phyloP scores from a whole-genome alignment of 2,113 vertebrate species.

The Vidua macroura region DNA sequence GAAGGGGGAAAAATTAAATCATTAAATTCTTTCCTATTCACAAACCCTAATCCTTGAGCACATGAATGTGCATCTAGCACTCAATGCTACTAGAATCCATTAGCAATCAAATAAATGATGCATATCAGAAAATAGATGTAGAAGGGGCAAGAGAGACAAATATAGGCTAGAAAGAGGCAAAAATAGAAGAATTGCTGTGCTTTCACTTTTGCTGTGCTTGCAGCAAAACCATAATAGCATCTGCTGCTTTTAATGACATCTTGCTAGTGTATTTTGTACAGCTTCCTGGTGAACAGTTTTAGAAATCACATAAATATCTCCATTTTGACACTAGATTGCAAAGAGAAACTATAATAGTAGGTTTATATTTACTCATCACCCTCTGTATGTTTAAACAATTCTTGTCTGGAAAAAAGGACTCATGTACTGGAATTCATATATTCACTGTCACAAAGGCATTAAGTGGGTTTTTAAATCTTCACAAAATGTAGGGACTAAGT shows the following conservation, averaged over 20 bases:
- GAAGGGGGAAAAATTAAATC: background rate
- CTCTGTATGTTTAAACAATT: background rate
- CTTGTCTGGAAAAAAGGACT: background rate
- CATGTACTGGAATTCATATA: background rate
- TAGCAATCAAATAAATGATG: background rate
- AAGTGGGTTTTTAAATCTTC: background rate
- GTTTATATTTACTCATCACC: background rate
- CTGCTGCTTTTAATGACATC: conserved; percentile 24
- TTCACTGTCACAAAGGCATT: background rate
- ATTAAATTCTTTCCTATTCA: background rate
- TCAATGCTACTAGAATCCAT: background rate
- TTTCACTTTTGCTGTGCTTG: background rate
- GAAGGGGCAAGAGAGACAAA: background rate
- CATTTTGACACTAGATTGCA: background rate
- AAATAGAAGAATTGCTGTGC: background rate
- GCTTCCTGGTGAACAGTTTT: background rate
- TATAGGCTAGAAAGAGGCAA: background rate
- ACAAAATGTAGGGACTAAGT: background rate
- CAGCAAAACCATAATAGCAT: background rate
- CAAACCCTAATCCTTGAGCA: background rate
- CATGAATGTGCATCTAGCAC: background rate
- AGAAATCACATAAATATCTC: background rate
- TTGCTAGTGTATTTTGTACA: background rate
- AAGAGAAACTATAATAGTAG: background rate
- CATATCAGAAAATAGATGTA: background rate